Conservation (phyloP, 2,113 vertebrate genomes). For the Climacteris rufus region DNA sequence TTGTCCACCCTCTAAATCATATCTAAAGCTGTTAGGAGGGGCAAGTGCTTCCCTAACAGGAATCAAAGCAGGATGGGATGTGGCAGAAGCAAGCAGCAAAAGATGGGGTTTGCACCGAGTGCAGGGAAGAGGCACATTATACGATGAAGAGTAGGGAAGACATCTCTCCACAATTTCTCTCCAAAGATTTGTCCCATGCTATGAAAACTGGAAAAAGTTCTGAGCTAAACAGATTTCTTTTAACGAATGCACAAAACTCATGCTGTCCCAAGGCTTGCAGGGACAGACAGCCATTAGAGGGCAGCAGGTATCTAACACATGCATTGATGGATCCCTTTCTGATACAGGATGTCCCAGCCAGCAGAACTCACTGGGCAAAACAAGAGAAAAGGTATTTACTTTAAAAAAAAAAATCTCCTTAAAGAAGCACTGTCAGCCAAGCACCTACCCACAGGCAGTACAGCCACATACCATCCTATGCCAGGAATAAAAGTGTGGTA, state of each 20-base stretch:
- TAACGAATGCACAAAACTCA: not conserved
- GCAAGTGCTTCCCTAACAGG: not conserved
- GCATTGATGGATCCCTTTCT: not conserved
- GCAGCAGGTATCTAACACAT: conserved; percentile 56
- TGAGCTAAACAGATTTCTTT: not conserved
- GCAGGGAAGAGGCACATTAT: not conserved
- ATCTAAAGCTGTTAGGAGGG: not conserved
- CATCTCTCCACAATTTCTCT: not conserved
- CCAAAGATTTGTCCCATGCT: not conserved
- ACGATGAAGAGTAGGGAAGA: not conserved
- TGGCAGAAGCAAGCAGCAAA: not conserved
- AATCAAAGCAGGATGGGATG: not conserved
- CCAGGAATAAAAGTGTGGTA: conserved; percentile 1
- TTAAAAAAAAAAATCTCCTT: not conserved
- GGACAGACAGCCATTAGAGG: conserved; percentile 61
- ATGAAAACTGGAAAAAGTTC: not conserved
- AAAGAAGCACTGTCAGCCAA: not conserved
- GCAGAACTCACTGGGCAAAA: not conserved
- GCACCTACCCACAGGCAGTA: not conserved
- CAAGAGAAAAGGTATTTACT: not conserved
- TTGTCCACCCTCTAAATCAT: not conserved
- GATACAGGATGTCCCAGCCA: not conserved
- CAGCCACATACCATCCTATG: not conserved
- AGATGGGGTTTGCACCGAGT: not conserved
- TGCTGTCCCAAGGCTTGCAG: not conserved